Evolutionary conservation across 2,113 vertebrate species (phyloP), one percentile per base, ranked within the genome.

Genomic region (Pontoporia blainvillei): DNA sequence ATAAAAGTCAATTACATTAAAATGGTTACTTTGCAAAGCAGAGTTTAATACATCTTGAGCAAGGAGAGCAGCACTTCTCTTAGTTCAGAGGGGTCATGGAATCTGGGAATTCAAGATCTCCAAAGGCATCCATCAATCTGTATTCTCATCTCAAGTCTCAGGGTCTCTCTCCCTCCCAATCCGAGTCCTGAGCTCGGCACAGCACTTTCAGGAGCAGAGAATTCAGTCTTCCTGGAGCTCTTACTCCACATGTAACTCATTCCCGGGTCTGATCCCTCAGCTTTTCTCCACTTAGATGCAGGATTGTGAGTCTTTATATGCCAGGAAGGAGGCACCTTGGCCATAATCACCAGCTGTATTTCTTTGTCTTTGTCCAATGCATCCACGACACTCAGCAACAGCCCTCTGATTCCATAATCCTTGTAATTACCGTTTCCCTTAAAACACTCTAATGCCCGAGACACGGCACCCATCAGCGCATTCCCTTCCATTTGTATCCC

Each of bases 21-120:
- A 62, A 81, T 54, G 36, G 4, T 39, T 72, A 57, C 2, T 49
- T 62, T 90, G 11, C 41, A 15, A 82, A 83, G 61, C 49, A 64
- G 59, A 82, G 10, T 36, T 14, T 61, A 44, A 31, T 39, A 14
- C 61, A 13, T 94, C 39, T 67, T 11, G 8, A 61, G 54, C 62
- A 44, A 78, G 73, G 15, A 87, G 27, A 73, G n/a, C 0, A 0
- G 13, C 31, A 1, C 11, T 39, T 52, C 7, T 79, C 46, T 49
- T 36, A 66, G 21, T 21, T 46, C 29, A 8, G 29, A 66, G 15
- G 25, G 36, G 44, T 46, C 36, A n/a, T 5, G 0, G 49, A 44
- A 54, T 66, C 46, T 94, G 49, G 64, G 27, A 59, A 86, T 9
- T 73, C 62, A 69, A 21, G 62, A 79, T 71, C 69, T 94, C 36